Evolutionary conservation across 1,140 invertebrate species (phyloP), one percentile per base, ranked within the genome.

Genomic region (Leptopilina boulardi): DNA sequence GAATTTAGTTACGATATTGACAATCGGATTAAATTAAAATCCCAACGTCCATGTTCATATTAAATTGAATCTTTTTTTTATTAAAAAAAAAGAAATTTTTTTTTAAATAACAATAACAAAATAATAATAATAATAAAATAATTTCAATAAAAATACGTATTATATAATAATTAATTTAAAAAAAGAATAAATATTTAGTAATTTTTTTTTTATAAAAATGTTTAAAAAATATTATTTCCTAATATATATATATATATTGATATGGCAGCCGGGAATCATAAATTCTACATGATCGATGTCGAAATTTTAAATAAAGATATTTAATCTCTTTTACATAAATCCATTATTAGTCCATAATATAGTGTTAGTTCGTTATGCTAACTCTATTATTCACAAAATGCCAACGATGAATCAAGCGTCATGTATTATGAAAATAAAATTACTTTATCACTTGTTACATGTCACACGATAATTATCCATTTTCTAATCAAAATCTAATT

Each of bases 381-480:
- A 38, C 34, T 38, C 34, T 38, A 38, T 38, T 38, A 38, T 38
- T 38, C 34, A 38, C 34, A 38, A 38, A 38, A 44, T 44, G n/a
- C 47, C 18, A 51, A 51, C 47, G n/a, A 51, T 51, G 47, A 51
- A 51, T 51, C 47, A 51, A 15, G 47, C 8, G 47, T 51, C 47
- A 51, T 51, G 47, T 51, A 51, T 51, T 51, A 51, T 51, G 15
- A 51, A 51, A 51, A 51, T 51, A 18, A 51, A n/a, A 51, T 51
- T 51, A 18, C n/a, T 51, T 51, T 51, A 51, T 51, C 47, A 51
- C 47, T 51, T 51, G 47, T 51, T 51, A 51, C n/a, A 51, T 51
- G 47, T 51, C n/a, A 18, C 47, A 18, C 15, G 44, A 18, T 51
- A 51, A 51, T 51, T n/a, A 51, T 51, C 9, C 13, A 51, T 3